These are phyloP conservation scores for Eptesicus fuscus DNA, from an alignment of 2,113 vertebrate species.

Conservation along the genomic window DNA sequence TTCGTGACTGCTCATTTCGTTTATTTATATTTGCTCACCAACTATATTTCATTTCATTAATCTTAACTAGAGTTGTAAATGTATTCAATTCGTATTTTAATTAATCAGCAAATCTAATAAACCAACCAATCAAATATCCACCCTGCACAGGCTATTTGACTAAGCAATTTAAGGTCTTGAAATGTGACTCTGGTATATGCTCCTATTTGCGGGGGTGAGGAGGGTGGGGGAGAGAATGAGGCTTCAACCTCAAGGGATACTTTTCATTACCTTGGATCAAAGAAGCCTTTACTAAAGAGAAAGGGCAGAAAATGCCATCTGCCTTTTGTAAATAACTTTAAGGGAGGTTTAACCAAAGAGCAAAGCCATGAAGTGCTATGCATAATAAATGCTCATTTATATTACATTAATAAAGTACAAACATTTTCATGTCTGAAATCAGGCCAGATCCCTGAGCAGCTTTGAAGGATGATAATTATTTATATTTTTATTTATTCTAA, in stretches of 20 bases:
- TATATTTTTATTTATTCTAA: conserved; percentile 41
- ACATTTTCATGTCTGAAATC: conserved; percentile 27
- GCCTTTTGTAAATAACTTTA: conserved; percentile 37
- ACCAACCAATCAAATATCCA: neutral
- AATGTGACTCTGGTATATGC: neutral
- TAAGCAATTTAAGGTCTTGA: neutral
- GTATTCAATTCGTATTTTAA: neutral
- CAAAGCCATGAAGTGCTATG: conserved; percentile 5
- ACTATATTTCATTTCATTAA: conserved; percentile 13
- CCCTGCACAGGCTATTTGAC: neutral
- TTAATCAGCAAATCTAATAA: neutral
- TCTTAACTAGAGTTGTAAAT: conserved; percentile 23
- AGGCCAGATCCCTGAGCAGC: neutral
- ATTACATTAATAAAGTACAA: conserved; percentile 40
- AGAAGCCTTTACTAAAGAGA: conserved; percentile 26
- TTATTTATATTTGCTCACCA: neutral
- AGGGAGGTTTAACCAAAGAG: neutral
- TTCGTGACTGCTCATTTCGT: neutral
- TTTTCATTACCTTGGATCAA: conserved; percentile 46
- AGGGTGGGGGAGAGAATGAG: neutral
- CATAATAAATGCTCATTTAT: conserved; percentile 40
- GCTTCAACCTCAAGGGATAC: neutral
- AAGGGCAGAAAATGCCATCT: conserved; percentile 44
- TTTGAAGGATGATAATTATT: conserved; percentile 36
- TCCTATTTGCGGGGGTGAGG: neutral